These are phyloP conservation scores for Acanthisitta chloris DNA, from an alignment of 2,113 vertebrate species.

Conservation along the genomic window DNA sequence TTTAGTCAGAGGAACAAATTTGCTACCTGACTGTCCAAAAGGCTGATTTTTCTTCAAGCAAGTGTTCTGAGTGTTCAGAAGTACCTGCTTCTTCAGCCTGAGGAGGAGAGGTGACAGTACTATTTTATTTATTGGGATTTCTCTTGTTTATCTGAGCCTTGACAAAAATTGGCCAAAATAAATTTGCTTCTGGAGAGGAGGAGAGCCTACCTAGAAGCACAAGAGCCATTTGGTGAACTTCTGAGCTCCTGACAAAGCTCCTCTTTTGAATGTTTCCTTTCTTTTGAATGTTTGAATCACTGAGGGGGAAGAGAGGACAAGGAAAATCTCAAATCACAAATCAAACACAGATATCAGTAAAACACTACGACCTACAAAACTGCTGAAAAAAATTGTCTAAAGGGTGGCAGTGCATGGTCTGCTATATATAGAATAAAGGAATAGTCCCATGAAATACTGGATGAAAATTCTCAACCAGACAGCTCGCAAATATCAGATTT, in stretches of 20 bases:
- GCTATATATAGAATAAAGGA: background rate
- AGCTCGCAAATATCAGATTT: background rate
- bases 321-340: background rate
- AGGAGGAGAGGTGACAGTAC: background rate
- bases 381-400: background rate
- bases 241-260: background rate
- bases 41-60: background rate
- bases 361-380: background rate
- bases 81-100: background rate
- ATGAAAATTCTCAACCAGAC: background rate
- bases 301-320: background rate
- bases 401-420: background rate
- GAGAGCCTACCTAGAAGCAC: background rate
- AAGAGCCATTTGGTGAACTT: background rate
- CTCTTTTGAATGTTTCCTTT: background rate
- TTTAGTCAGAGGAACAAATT: background rate
- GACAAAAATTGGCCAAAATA: background rate
- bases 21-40: background rate
- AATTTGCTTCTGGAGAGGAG: background rate
- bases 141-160: background rate
- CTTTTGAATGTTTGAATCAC: background rate
- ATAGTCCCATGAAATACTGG: background rate
- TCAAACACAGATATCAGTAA: background rate
- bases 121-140: background rate
- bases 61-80: background rate